Base-by-base conservation (phyloP, 2,888 invertebrate genomes). In the Leptopterna dolabrata region DNA sequence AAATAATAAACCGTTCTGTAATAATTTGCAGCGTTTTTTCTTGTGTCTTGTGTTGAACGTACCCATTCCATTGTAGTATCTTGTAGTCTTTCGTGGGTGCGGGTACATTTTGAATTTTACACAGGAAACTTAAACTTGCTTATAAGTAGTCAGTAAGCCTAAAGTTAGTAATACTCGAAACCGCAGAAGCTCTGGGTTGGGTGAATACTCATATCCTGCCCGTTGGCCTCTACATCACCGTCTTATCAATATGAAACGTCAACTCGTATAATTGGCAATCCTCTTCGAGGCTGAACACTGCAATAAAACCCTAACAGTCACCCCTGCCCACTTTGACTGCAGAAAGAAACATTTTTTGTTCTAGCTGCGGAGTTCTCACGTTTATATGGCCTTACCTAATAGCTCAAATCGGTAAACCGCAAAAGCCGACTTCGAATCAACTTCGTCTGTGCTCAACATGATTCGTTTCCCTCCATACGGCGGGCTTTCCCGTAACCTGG, bases 131-230 rank as follows among this genome's bases (percentile, higher is more conserved):
- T 36, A 36, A 36, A 7, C 36, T 4, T n/a, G 7, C 36, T 2
- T 7, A 36, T 7, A 36, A 2, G 36, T 7, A 36, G 36, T 36
- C 36, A 36, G 36, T 36, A 36, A 36, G 36, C 7, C 36, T 7
- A 7, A 2, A 36, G 4, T 36, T 36, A n/a, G n/a, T n/a, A 4
- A 36, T 51, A 16, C 51, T 51, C 16, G 16, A 19, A 14, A 51
- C 51, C 51, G 51, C 51, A 51, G 7, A 36, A 36, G 51, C 51
- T 51, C 6, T 16, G 14, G 14, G 6, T n/a, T 0, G 14, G n/a
- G n/a, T 51, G 51, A 51, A 51, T 51, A 76, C 76, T 41, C 76
- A 76, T 41, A 41, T 76, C 76, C 76, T 76, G 76, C 36, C 76
- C n/a, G 19, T 76, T 76, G 2, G 41, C 76, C 41, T 19, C 2